Evolutionary conservation across 2,113 vertebrate species (phyloP), one percentile per base, ranked within the genome.

Genomic region (Tenebrosternarchus preto): DNA sequence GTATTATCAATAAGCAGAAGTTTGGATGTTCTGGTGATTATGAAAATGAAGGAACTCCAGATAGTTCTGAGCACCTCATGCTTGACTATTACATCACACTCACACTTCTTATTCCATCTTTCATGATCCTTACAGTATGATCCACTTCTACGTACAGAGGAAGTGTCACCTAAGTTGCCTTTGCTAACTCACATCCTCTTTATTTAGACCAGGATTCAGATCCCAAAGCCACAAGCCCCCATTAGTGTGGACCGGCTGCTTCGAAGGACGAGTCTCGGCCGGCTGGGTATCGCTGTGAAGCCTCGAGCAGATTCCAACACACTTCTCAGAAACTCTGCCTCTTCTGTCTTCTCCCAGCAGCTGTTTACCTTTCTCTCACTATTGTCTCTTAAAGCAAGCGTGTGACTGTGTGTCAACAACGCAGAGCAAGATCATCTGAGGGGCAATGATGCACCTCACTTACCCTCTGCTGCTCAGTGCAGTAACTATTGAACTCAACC

Each of bases 321-420:
- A 31, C 71, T 53, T 57, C 70, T 39, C 53, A 69, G 22, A 33
- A 15, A 39, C 27, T 25, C 17, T 27, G 24, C 33, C 55, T 33
- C n/a, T 36, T 7, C 2, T 39, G 29, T 69, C 33, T 59, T 78
- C 31, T 3, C 15, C 61, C 25, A 43, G 64, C 74, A 57, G 36
- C 50, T 57, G 53, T 73, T 72, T 55, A n/a, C 36, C 19, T 9
- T 66, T 4, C 31, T 59, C 12, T 43, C n/a, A 60, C 55, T 66
- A 33, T 33, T 16, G 16, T 66, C 31, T 15, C 19, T 66, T 50
- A 1, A 50, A 15, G 43, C 27, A 20, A 31, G 63, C 2, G 61
- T 31, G 61, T 64, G 63, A 33, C 16, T 66, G 29, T 66, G 63
- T 66, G 63, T 20, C 63, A 15, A 20, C 63, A 66, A 66, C 27